A percentile compares a stretch with the other conserved stretches of the same genome.
These are phyloP conservation scores for Xestia sexstrigata DNA, from an alignment of 2,888 invertebrate genomes.

Conservation along the genomic window DNA sequence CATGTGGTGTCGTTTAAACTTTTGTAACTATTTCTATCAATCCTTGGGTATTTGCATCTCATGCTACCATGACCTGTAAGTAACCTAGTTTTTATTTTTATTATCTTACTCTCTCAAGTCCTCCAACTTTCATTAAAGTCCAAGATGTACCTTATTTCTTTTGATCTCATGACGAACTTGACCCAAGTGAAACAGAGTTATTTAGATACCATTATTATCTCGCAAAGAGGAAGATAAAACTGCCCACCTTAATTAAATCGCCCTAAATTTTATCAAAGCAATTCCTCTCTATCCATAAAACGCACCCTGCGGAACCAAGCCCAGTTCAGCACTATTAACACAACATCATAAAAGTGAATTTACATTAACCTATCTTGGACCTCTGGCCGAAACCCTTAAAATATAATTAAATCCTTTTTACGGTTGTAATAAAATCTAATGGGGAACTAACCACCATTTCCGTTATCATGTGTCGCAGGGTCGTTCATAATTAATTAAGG, in stretches of 20 bases:
- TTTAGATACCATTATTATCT: too few species aligned
- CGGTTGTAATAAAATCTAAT: slow-evolving; percentile 68
- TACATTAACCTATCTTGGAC: slow-evolving; percentile 66
- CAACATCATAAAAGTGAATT: slow-evolving; percentile 67
- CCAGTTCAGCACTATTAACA: slow-evolving; percentile 65
- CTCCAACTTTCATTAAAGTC: not conserved
- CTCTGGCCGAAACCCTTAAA: slow-evolving; percentile 64
- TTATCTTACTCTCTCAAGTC: not conserved
- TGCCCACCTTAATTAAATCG: slow-evolving; percentile 43
- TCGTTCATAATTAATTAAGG: slow-evolving; percentile 73
- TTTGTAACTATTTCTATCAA: not conserved
- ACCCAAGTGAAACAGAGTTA: not conserved
- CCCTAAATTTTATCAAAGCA: slow-evolving; percentile 49
- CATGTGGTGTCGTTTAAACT: not conserved
- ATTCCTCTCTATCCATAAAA: slow-evolving; percentile 59
- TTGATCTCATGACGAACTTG: not conserved
- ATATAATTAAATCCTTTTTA: slow-evolving; percentile 74
- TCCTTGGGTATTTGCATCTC: not conserved
- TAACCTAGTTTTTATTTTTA: not conserved
- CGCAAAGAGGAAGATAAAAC: too few species aligned
- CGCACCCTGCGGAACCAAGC: slow-evolving; percentile 58
- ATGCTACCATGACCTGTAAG: not conserved
- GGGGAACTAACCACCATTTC: slow-evolving; percentile 70
- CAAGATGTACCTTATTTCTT: not conserved
- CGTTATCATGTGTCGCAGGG: slow-evolving; percentile 74